A percentile compares a stretch with the other conserved stretches of the same genome.
Conservation (phyloP, 2,113 vertebrate genomes). For the Alethe castanea region DNA sequence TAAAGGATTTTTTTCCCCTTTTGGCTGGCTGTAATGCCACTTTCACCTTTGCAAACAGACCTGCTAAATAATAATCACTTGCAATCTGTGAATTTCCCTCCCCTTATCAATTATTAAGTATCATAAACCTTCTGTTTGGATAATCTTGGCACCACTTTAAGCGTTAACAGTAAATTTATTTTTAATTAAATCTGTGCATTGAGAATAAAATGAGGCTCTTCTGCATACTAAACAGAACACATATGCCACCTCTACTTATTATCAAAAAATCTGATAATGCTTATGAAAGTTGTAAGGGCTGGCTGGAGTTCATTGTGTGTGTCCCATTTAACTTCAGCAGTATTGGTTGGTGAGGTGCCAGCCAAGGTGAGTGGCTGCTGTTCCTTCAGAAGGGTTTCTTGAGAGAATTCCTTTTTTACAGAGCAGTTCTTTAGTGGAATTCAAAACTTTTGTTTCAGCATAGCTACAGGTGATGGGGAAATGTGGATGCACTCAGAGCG, state of each 20-base stretch:
- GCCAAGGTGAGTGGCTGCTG: background rate
- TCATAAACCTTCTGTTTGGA: slow-evolving; percentile 77
- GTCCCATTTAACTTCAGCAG: slow-evolving; percentile 48
- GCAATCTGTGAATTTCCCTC: slow-evolving; percentile 62
- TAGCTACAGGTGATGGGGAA: background rate
- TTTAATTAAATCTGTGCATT: slow-evolving; percentile 81
- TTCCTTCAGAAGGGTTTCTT: background rate
- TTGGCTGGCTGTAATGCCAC: slow-evolving; percentile 62
- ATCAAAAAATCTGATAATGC: slow-evolving; percentile 61
- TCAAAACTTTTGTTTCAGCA: background rate
- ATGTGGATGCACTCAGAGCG: fast-evolving
- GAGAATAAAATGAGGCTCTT: slow-evolving; percentile 68
- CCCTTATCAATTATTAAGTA: slow-evolving; percentile 80
- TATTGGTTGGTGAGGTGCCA: slow-evolving; percentile 3
- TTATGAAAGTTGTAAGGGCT: slow-evolving; percentile 59
- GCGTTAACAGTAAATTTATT: slow-evolving; percentile 79
- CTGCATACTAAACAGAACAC: slow-evolving; percentile 65
- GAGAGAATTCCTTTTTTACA: background rate
- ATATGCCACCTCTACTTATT: slow-evolving; percentile 51
- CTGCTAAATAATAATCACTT: slow-evolving; percentile 77
- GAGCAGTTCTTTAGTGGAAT: background rate
- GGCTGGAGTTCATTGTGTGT: slow-evolving; percentile 46
- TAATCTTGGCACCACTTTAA: slow-evolving; percentile 76
- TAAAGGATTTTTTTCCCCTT: background rate
- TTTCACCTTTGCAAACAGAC: slow-evolving; percentile 75